These are phyloP conservation scores for Bellardia pandia DNA, from an alignment of 2,888 invertebrate species.

Conservation along the genomic window DNA sequence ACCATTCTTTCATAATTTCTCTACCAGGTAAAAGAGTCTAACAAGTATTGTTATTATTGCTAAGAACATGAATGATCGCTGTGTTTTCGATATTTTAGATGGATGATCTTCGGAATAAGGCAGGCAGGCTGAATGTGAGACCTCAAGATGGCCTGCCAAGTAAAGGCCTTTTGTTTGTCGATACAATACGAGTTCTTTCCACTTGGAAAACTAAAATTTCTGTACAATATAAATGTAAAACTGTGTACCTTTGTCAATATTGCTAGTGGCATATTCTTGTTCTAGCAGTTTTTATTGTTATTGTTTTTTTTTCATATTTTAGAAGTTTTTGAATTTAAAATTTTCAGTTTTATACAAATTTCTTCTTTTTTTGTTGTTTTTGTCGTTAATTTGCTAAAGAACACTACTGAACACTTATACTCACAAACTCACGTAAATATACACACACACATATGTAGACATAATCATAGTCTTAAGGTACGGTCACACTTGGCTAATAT, in stretches of 20 bases:
- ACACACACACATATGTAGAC: neutral
- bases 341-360: conserved; percentile 70
- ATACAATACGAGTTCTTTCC: conserved; percentile 20
- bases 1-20: no score
- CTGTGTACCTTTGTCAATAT: conserved; percentile 79
- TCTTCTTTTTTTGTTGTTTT: conserved; percentile 54
- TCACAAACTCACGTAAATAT: neutral
- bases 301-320: conserved; percentile 60
- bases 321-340: conserved; percentile 79
- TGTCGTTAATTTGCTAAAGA: conserved; percentile 72
- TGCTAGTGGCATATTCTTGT: conserved; percentile 75
- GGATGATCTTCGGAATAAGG: no score
- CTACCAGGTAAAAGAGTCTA: no score
- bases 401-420: neutral
- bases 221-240: conserved; percentile 18
- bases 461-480: conserved; percentile 30
- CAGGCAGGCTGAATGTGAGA: no score
- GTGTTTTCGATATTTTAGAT: no score
- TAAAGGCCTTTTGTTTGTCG: neutral
- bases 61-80: no score
- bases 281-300: conserved; percentile 24
- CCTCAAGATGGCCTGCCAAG: no score
- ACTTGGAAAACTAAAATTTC: conserved; percentile 36
- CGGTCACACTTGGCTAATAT: no score
- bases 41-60: no score